A percentile compares a stretch with the other conserved stretches of the same genome.
Conservation (phyloP, 2,113 vertebrate genomes). For the cat (Felis catus) region F.catus_Fca126_mat1.0 CM031415.1:68929501-68930000, state of each 20-base stretch:
- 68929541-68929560: neutral
- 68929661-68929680: neutral
- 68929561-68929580: neutral
- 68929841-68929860: neutral
- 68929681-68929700: neutral
- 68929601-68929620: neutral
- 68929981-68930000: too few relatives aligned
- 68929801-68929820: accelerated
- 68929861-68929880: neutral
- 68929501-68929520: neutral
- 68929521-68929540: neutral
- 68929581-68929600: neutral
- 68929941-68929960: constrained; percentile 12
- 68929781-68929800: neutral
- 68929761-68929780: neutral
- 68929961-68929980: too few relatives aligned
- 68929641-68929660: neutral
- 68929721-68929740: neutral
- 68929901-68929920: neutral
- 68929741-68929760: neutral
- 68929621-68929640: neutral
- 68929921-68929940: neutral
- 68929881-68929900: neutral
- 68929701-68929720: neutral
- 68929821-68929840: too few relatives aligned